Conservation (phyloP, 2,797 vertebrate genomes). For the Eidolon dupreanum region DNA sequence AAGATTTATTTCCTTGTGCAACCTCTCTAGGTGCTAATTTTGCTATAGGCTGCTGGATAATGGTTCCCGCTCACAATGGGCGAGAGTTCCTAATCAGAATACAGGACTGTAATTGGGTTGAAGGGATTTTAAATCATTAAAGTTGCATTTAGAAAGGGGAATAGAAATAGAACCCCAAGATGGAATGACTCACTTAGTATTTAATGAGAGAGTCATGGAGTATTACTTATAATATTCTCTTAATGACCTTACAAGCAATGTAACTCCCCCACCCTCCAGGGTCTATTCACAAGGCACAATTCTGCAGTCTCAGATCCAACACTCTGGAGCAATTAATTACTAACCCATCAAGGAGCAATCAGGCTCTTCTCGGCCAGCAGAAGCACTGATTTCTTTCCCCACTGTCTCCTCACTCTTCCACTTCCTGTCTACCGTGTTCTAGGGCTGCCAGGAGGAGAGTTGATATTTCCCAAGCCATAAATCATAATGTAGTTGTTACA, state of each 20-base stretch:
- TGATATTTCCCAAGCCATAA: conserved; percentile 50
- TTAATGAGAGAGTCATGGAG: conserved; percentile 86
- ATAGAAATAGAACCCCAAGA: conserved; percentile 86
- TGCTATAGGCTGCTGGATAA: conserved; percentile 86
- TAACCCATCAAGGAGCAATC: conserved; percentile 35
- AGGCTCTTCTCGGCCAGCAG: rapidly evolving
- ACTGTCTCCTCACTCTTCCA: conserved; percentile 59
- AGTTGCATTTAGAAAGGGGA: conserved; percentile 84
- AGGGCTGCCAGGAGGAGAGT: background rate
- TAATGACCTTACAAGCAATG: conserved; percentile 81
- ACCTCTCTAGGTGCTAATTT: conserved; percentile 89
- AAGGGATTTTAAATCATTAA: conserved; percentile 89
- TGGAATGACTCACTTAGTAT: conserved; percentile 83
- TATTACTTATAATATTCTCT: conserved; percentile 83
- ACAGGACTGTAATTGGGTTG: conserved; percentile 88
- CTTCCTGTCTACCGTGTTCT: background rate
- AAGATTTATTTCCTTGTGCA: conserved; percentile 87
- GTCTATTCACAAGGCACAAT: conserved; percentile 60
- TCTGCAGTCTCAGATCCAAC: conserved; percentile 35
- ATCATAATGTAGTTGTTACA: conserved; percentile 52
- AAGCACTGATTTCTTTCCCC: background rate
- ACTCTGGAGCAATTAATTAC: conserved; percentile 75
- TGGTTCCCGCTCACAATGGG: conserved; percentile 85
- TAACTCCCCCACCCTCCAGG: conserved; percentile 67
- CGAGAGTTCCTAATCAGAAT: conserved; percentile 87